Percentiles rank a stretch among this genome's conserved stretches.
Conservation (phyloP, 2,797 vertebrate genomes). For the Rhinophrynus dorsalis region DNA sequence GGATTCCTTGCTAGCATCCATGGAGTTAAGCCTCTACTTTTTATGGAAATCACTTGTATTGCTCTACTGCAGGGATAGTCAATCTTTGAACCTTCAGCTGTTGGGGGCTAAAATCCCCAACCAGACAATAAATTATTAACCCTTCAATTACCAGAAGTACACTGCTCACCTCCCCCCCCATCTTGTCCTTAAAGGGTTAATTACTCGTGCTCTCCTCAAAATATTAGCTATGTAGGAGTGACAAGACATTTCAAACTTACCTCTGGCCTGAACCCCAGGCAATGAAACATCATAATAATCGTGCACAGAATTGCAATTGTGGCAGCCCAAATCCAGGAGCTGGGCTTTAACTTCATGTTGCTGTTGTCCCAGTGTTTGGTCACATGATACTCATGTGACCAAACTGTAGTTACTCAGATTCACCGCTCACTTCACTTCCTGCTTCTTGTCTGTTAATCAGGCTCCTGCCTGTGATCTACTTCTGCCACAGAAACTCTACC, state of each 20-base stretch:
- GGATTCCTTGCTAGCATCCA: no score
- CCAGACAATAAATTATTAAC: no score
- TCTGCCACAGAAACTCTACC: neutral
- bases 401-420: neutral
- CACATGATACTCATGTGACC: neutral
- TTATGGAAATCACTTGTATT: no score
- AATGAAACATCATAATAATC: neutral
- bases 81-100: no score
- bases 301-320: neutral
- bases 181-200: no score
- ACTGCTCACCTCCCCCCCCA: no score
- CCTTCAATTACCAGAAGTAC: no score
- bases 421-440: neutral
- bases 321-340: neutral
- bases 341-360: conserved; percentile 17
- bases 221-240: no score
- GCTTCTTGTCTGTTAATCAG: neutral
- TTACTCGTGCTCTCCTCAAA: no score
- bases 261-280: neutral
- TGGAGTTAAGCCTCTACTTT: no score
- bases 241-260: conserved; percentile 17
- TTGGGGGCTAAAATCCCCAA: no score
- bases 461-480: neutral
- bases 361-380: neutral
- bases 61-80: no score